Percentiles rank a stretch among this genome's conserved stretches.
phyloP scores from a whole-genome alignment of 30 jellyfish, hydroid and myxozoan genomes.

The Hydractinia echinata region DNA sequence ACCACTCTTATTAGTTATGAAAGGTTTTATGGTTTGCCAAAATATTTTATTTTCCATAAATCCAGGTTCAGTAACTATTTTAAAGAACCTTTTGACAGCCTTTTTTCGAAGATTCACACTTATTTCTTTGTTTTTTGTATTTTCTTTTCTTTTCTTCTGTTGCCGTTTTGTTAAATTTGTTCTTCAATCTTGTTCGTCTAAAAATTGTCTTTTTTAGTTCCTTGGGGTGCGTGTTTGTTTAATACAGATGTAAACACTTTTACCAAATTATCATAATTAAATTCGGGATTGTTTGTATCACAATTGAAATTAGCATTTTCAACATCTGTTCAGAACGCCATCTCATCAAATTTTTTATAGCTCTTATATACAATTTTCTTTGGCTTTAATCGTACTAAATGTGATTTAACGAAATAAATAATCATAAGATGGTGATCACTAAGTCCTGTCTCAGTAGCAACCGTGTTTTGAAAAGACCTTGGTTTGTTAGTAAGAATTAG shows the following conservation, averaged over 20 bases:
- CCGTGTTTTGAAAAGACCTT: too few species aligned
- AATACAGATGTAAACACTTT: neutral
- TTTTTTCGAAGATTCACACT: slow-evolving; percentile 26
- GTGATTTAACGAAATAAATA: too few species aligned
- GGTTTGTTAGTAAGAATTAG: too few species aligned
- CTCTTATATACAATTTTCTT: too few species aligned
- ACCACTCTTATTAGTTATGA: slow-evolving; percentile 12
- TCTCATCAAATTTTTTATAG: neutral
- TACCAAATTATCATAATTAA: slow-evolving; percentile 12
- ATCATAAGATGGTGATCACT: too few species aligned
- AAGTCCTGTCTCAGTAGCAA: too few species aligned
- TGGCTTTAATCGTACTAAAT: too few species aligned
- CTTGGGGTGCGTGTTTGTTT: slow-evolving; percentile 53
- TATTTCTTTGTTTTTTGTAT: slow-evolving; percentile 32
- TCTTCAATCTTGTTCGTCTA: slow-evolving; percentile 37
- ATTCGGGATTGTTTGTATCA: slow-evolving; percentile 15
- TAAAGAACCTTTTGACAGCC: slow-evolving; percentile 36
- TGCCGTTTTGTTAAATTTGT: slow-evolving; percentile 18
- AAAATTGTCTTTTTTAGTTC: slow-evolving; percentile 28
- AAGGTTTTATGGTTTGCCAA: slow-evolving; percentile 37
- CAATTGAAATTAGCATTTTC: slow-evolving; percentile 15
- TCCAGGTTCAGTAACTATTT: slow-evolving; percentile 28
- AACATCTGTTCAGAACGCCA: slow-evolving; percentile 15
- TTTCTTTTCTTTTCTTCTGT: slow-evolving; percentile 27
- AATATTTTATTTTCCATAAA: slow-evolving; percentile 22